Evolutionary conservation across 2,888 invertebrate species (phyloP).

Genomic region (Lasioglossum lativentre): DNA sequence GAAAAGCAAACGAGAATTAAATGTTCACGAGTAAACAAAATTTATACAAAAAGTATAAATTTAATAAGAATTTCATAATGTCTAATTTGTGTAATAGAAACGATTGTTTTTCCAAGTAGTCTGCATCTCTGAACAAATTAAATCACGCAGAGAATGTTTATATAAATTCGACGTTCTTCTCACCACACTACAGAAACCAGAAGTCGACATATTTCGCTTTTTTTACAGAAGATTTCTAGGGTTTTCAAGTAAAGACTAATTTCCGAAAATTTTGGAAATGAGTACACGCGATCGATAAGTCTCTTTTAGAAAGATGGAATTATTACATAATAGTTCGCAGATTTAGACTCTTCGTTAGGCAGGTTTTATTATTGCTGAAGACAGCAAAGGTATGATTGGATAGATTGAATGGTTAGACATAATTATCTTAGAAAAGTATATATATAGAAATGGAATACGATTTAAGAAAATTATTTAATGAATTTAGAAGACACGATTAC

Average conservation of each 20-base stretch:
- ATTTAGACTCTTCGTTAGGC: neutral
- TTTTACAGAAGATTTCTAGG: neutral
- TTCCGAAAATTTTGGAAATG: neutral
- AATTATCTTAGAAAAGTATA: neutral
- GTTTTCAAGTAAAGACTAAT: neutral
- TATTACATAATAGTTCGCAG: neutral
- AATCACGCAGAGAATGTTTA: neutral
- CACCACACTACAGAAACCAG: neutral
- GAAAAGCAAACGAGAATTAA: neutral
- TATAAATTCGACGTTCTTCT: neutral
- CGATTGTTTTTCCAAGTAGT: too few relatives aligned
- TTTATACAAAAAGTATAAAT: neutral
- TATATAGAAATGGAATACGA: neutral
- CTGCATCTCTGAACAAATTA: neutral
- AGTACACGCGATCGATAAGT: neutral
- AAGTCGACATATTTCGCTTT: neutral
- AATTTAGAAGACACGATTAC: neutral
- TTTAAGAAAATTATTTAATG: constrained; percentile 7
- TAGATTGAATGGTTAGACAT: neutral
- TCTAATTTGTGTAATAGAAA: neutral
- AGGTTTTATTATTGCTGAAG: neutral
- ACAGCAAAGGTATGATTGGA: neutral
- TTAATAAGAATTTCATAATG: neutral
- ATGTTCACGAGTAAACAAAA: neutral
- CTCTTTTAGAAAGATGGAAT: neutral